Evolutionary conservation across 2,113 vertebrate genomes (phyloP).

Genomic region (Naja naja): DNA sequence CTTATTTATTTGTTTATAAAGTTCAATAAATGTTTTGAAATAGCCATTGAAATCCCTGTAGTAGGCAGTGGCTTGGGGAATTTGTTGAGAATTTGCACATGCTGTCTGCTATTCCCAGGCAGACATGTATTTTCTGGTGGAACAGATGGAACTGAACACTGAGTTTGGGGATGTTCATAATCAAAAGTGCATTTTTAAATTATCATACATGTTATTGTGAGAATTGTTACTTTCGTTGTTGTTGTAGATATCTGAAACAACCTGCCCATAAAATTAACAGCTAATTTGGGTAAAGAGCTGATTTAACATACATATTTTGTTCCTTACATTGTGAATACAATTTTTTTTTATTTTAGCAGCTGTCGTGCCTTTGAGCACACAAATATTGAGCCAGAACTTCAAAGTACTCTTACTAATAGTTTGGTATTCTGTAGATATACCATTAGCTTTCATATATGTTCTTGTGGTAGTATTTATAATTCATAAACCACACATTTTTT

Average conservation of each 20-base stretch:
- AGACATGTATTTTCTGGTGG: conserved; percentile 56
- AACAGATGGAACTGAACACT: conserved; percentile 49
- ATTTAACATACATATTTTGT: conserved; percentile 14
- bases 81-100: conserved; percentile 60
- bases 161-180: conserved; percentile 58
- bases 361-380: conserved; percentile 21
- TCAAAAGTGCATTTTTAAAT: conserved; percentile 63
- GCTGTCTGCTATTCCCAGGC: conserved; percentile 51
- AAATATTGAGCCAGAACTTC: conserved; percentile 4
- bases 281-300: conserved; percentile 38
- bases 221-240: conserved; percentile 29
- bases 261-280: conserved; percentile 44
- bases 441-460: background rate
- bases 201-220: conserved; percentile 43
- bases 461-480: conserved; percentile 1
- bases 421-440: background rate
- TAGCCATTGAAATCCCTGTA: conserved; percentile 57
- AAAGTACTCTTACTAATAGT: background rate
- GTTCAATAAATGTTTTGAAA: conserved; percentile 59
- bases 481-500: background rate
- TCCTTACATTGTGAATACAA: conserved; percentile 1
- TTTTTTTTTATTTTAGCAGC: conserved; percentile 40
- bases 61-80: conserved; percentile 57
- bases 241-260: conserved; percentile 14
- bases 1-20: conserved; percentile 54